phyloP scores from a whole-genome alignment of 2,888 invertebrate species.

The Cylindroiulus punctatus region DNA sequence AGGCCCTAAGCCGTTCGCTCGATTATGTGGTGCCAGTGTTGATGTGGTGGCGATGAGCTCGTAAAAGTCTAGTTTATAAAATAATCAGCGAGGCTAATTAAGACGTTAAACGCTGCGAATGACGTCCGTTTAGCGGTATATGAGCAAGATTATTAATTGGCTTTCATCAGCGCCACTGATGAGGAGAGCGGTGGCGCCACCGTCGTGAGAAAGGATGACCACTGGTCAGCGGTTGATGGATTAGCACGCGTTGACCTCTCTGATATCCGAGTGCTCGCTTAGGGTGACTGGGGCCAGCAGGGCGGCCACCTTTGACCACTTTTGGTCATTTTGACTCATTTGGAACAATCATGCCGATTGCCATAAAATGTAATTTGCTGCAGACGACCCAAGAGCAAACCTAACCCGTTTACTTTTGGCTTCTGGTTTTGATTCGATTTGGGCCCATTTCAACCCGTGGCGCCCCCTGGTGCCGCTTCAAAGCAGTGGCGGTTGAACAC shows the following conservation, averaged over 20 bases:
- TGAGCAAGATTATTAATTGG: background rate
- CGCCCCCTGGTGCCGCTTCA: background rate
- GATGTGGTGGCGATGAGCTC: background rate
- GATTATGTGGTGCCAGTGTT: background rate
- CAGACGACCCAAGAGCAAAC: background rate
- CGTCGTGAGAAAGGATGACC: background rate
- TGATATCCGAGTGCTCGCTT: background rate
- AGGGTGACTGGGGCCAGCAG: background rate
- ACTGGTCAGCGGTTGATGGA: slow-evolving; percentile 4
- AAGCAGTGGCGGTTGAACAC: background rate
- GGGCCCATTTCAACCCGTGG: background rate
- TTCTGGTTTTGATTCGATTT: slow-evolving; percentile 20
- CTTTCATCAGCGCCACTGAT: background rate
- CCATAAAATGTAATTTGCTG: slow-evolving; percentile 6
- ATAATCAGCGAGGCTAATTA: slow-evolving; percentile 1
- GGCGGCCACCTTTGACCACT: background rate
- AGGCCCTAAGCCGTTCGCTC: background rate
- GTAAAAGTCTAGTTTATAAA: slow-evolving; percentile 22
- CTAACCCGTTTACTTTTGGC: background rate
- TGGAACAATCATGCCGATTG: background rate
- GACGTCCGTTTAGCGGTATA: slow-evolving; percentile 17
- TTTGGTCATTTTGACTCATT: background rate
- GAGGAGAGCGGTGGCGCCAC: background rate
- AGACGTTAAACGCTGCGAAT: background rate
- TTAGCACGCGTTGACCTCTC: background rate